Base-by-base conservation (phyloP, 2,113 vertebrate species). In the Colinus virginianus region DNA sequence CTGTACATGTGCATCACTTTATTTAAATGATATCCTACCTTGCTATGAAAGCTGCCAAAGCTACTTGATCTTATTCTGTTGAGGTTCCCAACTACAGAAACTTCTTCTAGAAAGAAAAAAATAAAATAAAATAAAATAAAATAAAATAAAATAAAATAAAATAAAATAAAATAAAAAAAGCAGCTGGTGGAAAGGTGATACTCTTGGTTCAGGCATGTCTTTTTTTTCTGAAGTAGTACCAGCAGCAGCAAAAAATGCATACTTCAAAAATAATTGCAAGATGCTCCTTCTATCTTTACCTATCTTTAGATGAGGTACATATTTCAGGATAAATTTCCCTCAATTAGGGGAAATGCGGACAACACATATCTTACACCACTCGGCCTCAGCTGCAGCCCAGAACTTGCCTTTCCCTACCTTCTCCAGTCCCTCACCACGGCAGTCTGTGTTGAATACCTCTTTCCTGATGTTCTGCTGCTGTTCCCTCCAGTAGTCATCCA, bases 1-100 rank as follows among this genome's bases (percentile, higher is more conserved):
- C 43, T 61, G 58, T 78, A 83, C 14, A 79, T 25, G 78, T 30
- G 34, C 58, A 90, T 81, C 71, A n/a, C n/a, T 93, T 88, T 88
- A 90, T 87, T 95, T 90, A 94, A 95, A 95, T 93, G 18, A 90
- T 45, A 76, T 84, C 74, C 87, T 95, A 87, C 75, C 80, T 96
- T 91, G 51, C 61, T 74, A 87, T 2, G 4, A 84, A 97, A 90
- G 70, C 69, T 87, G 72, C 77, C 67, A 82, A 45, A 94, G 42
- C 23, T 90, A 69, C 82, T 95, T 95, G 70, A 77, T 95, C 92
- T 87, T 85, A 71, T 64, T 80, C 22, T 30, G 36, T 62, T 83
- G 78, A 88, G 53, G 28, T 84, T 91, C 55, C 68, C 77, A 84
- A 78, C 77, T 89, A 90, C 93, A 90, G 86, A 87, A 36, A 36